Conservation (phyloP, 2,888 invertebrate genomes). For the Pinctada fucata region DNA sequence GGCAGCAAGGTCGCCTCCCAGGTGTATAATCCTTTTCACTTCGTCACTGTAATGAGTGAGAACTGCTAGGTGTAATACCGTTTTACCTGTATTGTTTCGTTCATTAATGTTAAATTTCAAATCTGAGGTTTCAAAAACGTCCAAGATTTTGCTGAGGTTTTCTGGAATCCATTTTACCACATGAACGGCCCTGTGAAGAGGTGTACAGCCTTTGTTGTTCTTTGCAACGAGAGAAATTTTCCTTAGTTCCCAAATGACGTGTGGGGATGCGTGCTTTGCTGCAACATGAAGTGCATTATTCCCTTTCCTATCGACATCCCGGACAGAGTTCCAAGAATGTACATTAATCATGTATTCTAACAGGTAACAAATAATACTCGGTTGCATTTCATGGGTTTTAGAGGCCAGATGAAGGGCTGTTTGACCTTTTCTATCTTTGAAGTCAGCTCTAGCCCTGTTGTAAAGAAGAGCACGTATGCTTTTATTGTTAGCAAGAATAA, state of each 20-base stretch:
- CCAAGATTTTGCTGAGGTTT: slow-evolving; percentile 62
- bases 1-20: slow-evolving; percentile 56
- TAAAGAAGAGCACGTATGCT: slow-evolving; percentile 59
- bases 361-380: slow-evolving; percentile 59
- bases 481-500: slow-evolving; percentile 64
- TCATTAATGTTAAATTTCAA: slow-evolving; percentile 67
- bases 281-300: slow-evolving; percentile 74
- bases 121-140: slow-evolving; percentile 67
- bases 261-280: slow-evolving; percentile 63
- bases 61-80: slow-evolving; percentile 63
- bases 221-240: slow-evolving; percentile 65
- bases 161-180: slow-evolving; percentile 59
- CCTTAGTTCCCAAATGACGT: slow-evolving; percentile 67
- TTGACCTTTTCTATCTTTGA: slow-evolving; percentile 66
- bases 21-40: slow-evolving; percentile 48
- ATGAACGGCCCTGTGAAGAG: slow-evolving; percentile 66
- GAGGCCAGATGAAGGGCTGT: slow-evolving; percentile 71
- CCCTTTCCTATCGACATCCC: slow-evolving; percentile 66
- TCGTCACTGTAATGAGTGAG: slow-evolving; percentile 50
- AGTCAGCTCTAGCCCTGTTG: slow-evolving; percentile 67
- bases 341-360: slow-evolving; percentile 72
- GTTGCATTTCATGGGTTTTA: slow-evolving; percentile 53
- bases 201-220: slow-evolving; percentile 64
- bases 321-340: slow-evolving; percentile 72
- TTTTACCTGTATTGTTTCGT: slow-evolving; percentile 55